Evolutionary conservation across 1,140 invertebrate species (phyloP), one percentile per base, ranked within the genome.

Genomic region (Drosophila prosaltans): DNA sequence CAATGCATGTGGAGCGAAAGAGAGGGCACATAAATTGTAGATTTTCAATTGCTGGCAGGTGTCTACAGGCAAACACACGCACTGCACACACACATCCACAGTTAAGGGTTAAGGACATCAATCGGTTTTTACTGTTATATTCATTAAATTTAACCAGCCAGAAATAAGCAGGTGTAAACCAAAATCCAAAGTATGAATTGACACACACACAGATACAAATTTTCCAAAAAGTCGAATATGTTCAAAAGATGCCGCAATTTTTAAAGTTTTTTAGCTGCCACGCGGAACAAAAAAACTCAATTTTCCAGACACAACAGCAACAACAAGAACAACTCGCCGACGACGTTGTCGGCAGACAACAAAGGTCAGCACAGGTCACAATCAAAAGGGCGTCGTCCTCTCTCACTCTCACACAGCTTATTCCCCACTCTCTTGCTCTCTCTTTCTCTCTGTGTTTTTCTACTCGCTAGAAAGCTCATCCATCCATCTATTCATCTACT

Each of bases 361-460:
- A 92, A 92, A 92, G 91, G 91, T 92, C 91, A 92, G 88, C 74
- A 61, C 90, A 92, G 91, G 91, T 92, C 91, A 92, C 81, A 91
- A 85, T 89, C 77, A 92, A 51, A 91, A 92, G 91, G 91, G 91
- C 91, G 91, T 92, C 90, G 91, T 90, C 90, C 91, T 84, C 86
- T 81, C 63, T 76, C 65, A 45, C 72, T 65, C 55, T 57, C 65
- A 69, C 73, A 75, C 24, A 40, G 32, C 6, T 5, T 36, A 36
- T 40, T 9, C 16, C 57, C 57, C 57, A 5, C 57, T 59, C 57
- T 24, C 9, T 51, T 26, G 9, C 41, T 74, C 24, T 26, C 32
- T 66, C 40, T 65, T 51, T 63, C 54, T 72, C 54, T 72, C 72
- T 43, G 24, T 65, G 45, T 68, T 51, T 51, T 8, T 51, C 21